Conservation (phyloP, 2,797 vertebrate genomes). For the Coreius guichenoti region DNA sequence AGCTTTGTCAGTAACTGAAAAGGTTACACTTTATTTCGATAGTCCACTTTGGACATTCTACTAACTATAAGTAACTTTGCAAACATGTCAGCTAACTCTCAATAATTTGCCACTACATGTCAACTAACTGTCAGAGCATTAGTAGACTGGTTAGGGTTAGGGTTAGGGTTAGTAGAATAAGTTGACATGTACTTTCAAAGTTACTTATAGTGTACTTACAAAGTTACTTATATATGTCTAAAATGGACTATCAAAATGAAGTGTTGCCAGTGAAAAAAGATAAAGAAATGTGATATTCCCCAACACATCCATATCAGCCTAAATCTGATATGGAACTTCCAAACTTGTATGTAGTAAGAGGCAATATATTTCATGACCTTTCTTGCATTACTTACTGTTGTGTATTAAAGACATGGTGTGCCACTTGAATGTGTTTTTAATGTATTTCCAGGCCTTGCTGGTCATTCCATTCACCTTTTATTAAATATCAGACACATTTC, state of each 20-base stretch:
- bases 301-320: background rate
- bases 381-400: background rate
- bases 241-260: background rate
- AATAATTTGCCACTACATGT: too few species aligned
- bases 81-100: too few species aligned
- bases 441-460: background rate
- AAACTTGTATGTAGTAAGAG: background rate
- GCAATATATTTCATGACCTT: background rate
- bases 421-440: background rate
- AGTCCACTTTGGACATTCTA: too few species aligned
- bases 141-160: too few species aligned
- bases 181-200: too few species aligned
- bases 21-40: too few species aligned
- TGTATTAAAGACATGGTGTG: background rate
- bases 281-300: background rate
- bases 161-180: too few species aligned
- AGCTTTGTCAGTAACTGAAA: background rate
- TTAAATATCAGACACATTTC: slow-evolving; percentile 23
- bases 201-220: too few species aligned
- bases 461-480: background rate
- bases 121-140: too few species aligned
- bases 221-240: too few species aligned
- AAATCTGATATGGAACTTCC: background rate
- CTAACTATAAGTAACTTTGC: too few species aligned
- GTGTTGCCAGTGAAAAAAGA: background rate